Conservation (phyloP, 2,797 vertebrate species). For the Notamacropus eugenii region DNA sequence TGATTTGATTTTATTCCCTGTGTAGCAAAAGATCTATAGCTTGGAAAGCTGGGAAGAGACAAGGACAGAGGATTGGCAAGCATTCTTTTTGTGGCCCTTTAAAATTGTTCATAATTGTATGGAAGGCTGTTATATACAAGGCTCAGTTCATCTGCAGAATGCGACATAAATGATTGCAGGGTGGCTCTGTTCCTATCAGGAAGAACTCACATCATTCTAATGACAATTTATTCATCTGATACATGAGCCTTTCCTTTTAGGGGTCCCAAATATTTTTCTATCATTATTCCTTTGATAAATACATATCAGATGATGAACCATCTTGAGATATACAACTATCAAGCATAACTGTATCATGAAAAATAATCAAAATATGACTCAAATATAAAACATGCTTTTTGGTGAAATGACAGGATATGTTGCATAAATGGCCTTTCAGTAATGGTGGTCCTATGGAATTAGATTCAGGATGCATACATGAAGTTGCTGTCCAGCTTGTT, state of each 20-base stretch:
- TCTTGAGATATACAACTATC: background rate
- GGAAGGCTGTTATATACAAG: background rate
- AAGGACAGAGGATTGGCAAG: background rate
- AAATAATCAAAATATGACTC: background rate
- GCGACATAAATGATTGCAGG: background rate
- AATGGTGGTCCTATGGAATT: background rate
- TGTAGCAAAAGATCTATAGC: background rate
- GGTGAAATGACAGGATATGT: background rate
- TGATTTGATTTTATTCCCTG: constrained; percentile 25
- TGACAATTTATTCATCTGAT: background rate
- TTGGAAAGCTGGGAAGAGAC: background rate
- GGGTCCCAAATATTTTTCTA: background rate
- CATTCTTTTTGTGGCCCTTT: background rate
- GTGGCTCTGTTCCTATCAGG: background rate
- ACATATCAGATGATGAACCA: background rate
- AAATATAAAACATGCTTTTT: background rate
- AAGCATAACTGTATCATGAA: background rate
- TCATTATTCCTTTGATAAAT: background rate
- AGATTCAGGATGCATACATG: background rate
- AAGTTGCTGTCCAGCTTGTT: background rate
- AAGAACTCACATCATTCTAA: background rate
- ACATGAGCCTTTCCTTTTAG: background rate
- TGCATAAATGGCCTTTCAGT: background rate
- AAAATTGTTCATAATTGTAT: background rate
- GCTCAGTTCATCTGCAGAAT: background rate